Evolutionary conservation across 1,140 invertebrate genomes (phyloP).

Genomic region (Sycophaga agraensis): DNA sequence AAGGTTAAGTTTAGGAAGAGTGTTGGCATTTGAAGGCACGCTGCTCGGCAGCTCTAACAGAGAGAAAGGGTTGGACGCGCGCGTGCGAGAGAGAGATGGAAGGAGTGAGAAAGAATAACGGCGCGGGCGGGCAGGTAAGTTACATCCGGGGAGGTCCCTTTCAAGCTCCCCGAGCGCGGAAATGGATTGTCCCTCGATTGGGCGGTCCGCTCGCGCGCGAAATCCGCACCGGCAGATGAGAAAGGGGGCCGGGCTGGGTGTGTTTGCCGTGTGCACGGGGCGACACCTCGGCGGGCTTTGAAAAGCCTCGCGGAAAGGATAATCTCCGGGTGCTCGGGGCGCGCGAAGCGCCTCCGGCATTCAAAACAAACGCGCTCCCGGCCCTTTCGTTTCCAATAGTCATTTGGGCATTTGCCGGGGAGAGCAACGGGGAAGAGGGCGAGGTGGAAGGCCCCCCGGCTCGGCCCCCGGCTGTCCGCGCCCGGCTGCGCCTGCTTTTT

Average conservation of each 20-base stretch:
- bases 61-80: neutral
- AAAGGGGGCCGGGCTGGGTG: too few species aligned
- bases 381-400: conserved; percentile 20
- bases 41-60: too few species aligned
- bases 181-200: conserved; percentile 26
- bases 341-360: neutral
- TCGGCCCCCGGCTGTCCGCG: too few species aligned
- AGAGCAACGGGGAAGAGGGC: too few species aligned
- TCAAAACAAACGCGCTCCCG: neutral
- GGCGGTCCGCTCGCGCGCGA: too few species aligned
- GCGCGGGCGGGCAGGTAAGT: conserved; percentile 1
- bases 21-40: too few species aligned
- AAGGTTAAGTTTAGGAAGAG: too few species aligned
- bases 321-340: neutral
- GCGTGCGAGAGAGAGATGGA: neutral
- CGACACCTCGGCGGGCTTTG: too few species aligned
- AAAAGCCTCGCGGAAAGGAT: conserved; percentile 20
- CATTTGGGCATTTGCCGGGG: conserved; percentile 7
- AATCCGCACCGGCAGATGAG: too few species aligned
- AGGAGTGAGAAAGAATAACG: neutral
- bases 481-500: too few species aligned
- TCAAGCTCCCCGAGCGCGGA: conserved; percentile 32
- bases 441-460: too few species aligned
- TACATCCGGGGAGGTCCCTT: conserved; percentile 34
- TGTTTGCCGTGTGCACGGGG: too few species aligned